These are phyloP conservation scores for Drosophila baimaii DNA, from an alignment of 1,140 invertebrate genomes.

Conservation along the genomic window DNA sequence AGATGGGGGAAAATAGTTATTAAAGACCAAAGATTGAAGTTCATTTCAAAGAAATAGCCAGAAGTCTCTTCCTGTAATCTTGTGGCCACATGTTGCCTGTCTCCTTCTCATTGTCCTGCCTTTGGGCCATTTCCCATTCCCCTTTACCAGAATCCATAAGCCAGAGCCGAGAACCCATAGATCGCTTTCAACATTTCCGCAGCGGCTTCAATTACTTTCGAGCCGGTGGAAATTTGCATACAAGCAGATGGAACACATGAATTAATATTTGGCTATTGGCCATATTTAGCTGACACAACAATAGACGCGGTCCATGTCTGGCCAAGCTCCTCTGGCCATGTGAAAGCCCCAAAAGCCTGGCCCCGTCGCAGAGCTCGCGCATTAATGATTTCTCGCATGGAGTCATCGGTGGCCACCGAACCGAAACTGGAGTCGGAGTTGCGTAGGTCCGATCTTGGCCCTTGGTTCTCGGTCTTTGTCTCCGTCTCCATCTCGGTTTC, in stretches of 20 bases:
- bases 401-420: constrained; percentile 15
- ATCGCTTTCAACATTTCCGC: constrained; percentile 74
- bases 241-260: constrained; percentile 65
- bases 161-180: constrained; percentile 18
- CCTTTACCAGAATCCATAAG: constrained; percentile 25
- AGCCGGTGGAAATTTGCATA: constrained; percentile 72
- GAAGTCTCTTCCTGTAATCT: constrained; percentile 15
- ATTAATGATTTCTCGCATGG: constrained; percentile 52
- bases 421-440: constrained; percentile 13
- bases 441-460: constrained; percentile 33
- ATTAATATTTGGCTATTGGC: constrained; percentile 82
- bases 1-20: background rate
- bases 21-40: background rate
- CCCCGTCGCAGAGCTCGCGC: constrained; percentile 15
- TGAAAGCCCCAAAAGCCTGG: constrained; percentile 40
- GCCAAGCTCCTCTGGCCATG: constrained; percentile 23
- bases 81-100: constrained; percentile 19
- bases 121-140: constrained; percentile 17
- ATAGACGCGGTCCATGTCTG: constrained; percentile 61
- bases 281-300: constrained; percentile 81
- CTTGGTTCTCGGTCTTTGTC: constrained; percentile 42
- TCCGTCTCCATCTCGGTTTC: background rate
- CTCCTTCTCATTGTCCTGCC: constrained; percentile 53
- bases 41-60: background rate
- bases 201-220: constrained; percentile 68